These are phyloP conservation scores for Microcebus murinus DNA, from an alignment of 2,113 vertebrate species.

Conservation along the genomic window DNA sequence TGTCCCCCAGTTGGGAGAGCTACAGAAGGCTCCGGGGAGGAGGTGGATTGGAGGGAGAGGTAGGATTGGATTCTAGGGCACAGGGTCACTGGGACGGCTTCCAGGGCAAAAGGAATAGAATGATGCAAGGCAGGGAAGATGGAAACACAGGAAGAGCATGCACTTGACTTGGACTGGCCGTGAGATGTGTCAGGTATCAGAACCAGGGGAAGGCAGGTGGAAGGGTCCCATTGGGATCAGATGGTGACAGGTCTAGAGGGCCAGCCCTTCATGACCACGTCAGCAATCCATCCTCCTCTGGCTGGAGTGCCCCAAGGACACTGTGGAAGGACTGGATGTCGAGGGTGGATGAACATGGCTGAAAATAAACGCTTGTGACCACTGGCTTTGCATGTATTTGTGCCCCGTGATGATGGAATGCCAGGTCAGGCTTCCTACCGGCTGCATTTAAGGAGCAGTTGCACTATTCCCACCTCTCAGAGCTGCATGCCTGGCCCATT, in stretches of 20 bases:
- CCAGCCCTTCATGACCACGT: not conserved
- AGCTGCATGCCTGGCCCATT: not conserved
- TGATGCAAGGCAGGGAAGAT: not conserved
- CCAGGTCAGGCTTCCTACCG: not conserved
- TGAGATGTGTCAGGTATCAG: not conserved
- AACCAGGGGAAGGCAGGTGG: not conserved
- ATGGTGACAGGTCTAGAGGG: not conserved
- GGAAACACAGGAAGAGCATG: not conserved
- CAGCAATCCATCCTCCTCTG: not conserved
- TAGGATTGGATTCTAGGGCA: not conserved
- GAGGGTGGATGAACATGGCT: not conserved
- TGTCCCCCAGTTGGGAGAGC: not conserved
- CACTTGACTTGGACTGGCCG: not conserved
- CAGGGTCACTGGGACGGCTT: not conserved
- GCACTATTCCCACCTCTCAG: not conserved
- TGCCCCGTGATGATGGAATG: not conserved
- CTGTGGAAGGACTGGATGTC: not conserved
- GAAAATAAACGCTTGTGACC: not conserved
- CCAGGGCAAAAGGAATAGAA: not conserved
- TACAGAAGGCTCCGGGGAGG: not conserved
- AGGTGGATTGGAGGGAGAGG: not conserved
- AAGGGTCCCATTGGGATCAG: not conserved
- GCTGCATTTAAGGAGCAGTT: not conserved
- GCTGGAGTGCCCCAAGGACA: not conserved
- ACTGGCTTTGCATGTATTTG: not conserved